phyloP scores from a whole-genome alignment of 1,140 invertebrate species.

The Antheraea pernyi region DNA sequence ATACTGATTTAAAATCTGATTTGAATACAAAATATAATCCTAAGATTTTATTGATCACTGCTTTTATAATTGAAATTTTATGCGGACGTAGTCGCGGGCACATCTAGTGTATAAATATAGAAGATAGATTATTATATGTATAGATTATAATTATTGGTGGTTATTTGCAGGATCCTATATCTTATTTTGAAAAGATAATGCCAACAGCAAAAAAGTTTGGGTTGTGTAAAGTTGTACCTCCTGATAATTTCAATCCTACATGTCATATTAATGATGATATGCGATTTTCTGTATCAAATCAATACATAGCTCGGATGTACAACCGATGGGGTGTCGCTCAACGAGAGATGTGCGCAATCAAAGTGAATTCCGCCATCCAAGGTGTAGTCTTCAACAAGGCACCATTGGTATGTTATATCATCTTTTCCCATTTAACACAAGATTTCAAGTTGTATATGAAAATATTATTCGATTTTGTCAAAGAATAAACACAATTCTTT shows the following conservation, averaged over 20 bases:
- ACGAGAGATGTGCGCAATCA: slow-evolving; percentile 92
- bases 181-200: slow-evolving; percentile 93
- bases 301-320: slow-evolving; percentile 94
- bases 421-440: neutral
- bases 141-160: too few species aligned
- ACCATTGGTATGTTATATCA: slow-evolving; percentile 82
- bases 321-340: slow-evolving; percentile 94
- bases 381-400: slow-evolving; percentile 87
- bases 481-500: too few species aligned
- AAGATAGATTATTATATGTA: too few species aligned
- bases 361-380: slow-evolving; percentile 89
- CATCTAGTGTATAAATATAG: too few species aligned
- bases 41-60: too few species aligned
- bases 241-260: slow-evolving; percentile 91
- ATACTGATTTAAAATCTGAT: too few species aligned
- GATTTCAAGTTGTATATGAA: too few species aligned
- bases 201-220: slow-evolving; percentile 90
- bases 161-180: slow-evolving; percentile 87
- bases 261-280: slow-evolving; percentile 92
- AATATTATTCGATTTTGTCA: too few species aligned
- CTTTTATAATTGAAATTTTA: too few species aligned
- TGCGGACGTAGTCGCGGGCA: too few species aligned
- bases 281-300: slow-evolving; percentile 94
- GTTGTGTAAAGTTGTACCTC: slow-evolving; percentile 94
- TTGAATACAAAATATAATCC: too few species aligned